Base-by-base conservation (phyloP, 35 echinoderm and acorn worm species). In the Lytechinus pictus region DNA sequence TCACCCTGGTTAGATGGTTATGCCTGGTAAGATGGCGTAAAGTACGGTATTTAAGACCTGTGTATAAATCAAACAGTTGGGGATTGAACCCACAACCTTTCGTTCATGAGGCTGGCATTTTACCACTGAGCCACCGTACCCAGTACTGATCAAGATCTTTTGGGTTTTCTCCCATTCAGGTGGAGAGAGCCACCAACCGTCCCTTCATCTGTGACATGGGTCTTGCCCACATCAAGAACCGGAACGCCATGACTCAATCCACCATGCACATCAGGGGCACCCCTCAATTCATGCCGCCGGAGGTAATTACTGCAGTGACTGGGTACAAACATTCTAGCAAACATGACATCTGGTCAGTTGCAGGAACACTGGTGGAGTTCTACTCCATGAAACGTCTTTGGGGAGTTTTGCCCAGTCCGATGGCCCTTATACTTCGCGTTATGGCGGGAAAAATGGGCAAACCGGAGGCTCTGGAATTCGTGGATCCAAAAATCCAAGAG, bases 181-280 rank as follows among this genome's bases (percentile, higher is more conserved):
- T 93, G n/a, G 92, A 93, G 9, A 10, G 13, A 19, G 92, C 9
- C 4, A 93, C 92, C 27, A 6, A 6, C 8, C 92, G 92, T 93
- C 53, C 92, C 13, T 93, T 21, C 92, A 57, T 93, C 52, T 93
- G 92, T 55, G 92, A 93, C 92, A 24, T 93, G 52, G 92, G 92
- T 54, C 92, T 93, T 9, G 92, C 92, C 92, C 92, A 57, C 92
- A 93, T 93, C 92, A 93, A 93, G 92, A 93, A 28, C 92, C 92
- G 92, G 11, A 93, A 57, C 92, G 8, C 21, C 92, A 54, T 93
- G 92, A 19, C 92, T 27, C 53, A 93, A 57, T 57, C 13, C 14
- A 24, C 92, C 2, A 54, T 27, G 8, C 8, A 28, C 53, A 57
- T n/a, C 9, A 33, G 52, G 11, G 92, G 92, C 92, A 93, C 92